Evolutionary conservation across 2,797 vertebrate species (phyloP).

Genomic region (Gorsachius magnificus): DNA sequence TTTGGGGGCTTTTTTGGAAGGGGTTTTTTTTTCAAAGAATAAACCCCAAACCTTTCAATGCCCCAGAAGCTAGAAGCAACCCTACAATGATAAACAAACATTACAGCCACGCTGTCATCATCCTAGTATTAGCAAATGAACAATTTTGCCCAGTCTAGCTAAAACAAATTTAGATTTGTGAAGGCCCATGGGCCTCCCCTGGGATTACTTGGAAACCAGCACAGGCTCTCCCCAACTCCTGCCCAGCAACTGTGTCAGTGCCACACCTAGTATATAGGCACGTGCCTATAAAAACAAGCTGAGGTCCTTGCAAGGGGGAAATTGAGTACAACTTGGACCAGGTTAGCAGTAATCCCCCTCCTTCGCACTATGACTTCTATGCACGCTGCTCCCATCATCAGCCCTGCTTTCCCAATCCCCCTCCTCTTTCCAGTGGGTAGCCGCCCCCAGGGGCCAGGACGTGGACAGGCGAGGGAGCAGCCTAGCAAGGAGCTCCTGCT

Average conservation of each 20-base stretch:
- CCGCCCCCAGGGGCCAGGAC: not conserved
- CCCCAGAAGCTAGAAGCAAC: not conserved
- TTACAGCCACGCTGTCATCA: not conserved
- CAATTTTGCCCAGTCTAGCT: not conserved
- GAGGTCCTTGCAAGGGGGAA: not conserved
- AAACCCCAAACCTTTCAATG: not conserved
- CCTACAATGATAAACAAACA: not conserved
- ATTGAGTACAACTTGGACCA: not conserved
- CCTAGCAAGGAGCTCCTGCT: not conserved
- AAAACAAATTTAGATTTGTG: not conserved
- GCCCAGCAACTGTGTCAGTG: accelerated
- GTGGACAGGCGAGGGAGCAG: accelerated
- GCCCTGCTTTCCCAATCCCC: not conserved
- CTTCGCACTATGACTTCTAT: not conserved
- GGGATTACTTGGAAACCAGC: not conserved
- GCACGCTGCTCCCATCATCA: accelerated
- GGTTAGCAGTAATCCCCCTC: not conserved
- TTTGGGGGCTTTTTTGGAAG: not conserved
- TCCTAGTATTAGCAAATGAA: not conserved
- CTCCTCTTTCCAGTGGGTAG: not conserved
- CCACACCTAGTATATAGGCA: not conserved
- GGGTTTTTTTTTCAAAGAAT: not conserved
- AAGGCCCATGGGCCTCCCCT: not conserved
- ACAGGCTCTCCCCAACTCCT: not conserved
- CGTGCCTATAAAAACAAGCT: not conserved